Evolutionary conservation across 2,797 vertebrate species (phyloP), one percentile per base, ranked within the genome.

Genomic region (Okamejei kenojei): DNA sequence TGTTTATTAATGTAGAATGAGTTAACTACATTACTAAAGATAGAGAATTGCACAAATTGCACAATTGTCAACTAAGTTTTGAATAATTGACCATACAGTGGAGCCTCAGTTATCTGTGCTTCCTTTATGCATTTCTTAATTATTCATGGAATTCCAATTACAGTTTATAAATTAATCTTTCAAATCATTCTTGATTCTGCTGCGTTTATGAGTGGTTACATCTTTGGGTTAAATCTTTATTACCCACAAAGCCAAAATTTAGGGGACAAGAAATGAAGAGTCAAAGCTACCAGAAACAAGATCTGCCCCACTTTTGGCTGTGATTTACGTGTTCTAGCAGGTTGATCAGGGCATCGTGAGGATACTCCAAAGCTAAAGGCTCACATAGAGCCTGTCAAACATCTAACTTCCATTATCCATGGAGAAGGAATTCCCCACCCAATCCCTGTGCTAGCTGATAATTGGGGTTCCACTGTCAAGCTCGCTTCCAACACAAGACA

Each of bases 21-120:
- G 15, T 26, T 92, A 76, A 29, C 38, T 76, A 61, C 26, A 61
- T 61, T 54, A 84, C 81, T 29, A 73, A 35, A 76, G 73, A 29
- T 21, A 38, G 68, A 45, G 15, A 92, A 74, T 92, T 92, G 35
- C 73, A 65, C 38, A 7, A 92, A 74, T 92, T 92, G 35, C 73
- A 65, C 38, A 92, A 92, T 76, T 92, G 11, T 29, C 90, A 29
- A 21, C 38, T 76, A 92, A 91, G 65, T 68, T n/a, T 7, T 73
- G 65, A 71, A 90, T 90, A 91, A 92, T 92, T 71, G n/a, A 88
- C 63, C 32, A 32, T 88, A 88, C 84, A 88, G 84, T 88, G 84
- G 84, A 88, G n/a, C 63, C 84, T 88, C n/a, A 88, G 61, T 88
- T 88, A 88, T 82, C 80, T 35, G 58, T 35, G 7, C 84, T 88